Conservation (phyloP, 2,113 vertebrate genomes). For the Siniperca knerii region DNA sequence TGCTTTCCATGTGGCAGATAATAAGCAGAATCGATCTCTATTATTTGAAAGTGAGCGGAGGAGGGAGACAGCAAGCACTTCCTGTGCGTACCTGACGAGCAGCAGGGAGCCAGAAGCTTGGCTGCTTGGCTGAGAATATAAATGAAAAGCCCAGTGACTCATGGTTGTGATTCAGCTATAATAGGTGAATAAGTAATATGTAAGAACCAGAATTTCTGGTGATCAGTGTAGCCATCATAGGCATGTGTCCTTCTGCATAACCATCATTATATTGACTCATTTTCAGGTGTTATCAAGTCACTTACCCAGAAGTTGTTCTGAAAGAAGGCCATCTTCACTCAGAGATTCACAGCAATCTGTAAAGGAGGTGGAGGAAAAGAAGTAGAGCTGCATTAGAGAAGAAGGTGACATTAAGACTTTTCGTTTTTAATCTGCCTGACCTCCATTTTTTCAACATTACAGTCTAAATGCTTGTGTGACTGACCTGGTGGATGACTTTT, state of each 20-base stretch:
- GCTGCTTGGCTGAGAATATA: slow-evolving; percentile 10
- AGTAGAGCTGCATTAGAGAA: slow-evolving; percentile 14
- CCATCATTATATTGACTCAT: not conserved
- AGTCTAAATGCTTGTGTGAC: not conserved
- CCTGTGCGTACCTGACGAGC: slow-evolving; percentile 15
- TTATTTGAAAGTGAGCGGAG: slow-evolving; percentile 1
- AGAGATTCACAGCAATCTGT: slow-evolving; percentile 69
- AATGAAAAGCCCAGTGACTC: slow-evolving; percentile 28
- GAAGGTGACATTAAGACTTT: not conserved
- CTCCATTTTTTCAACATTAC: not conserved
- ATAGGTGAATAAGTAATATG: not conserved
- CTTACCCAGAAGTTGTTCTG: slow-evolving; percentile 88
- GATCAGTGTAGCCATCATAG: not conserved
- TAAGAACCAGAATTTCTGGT: no score
- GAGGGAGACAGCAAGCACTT: not conserved
- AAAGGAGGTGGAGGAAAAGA: slow-evolving; percentile 34
- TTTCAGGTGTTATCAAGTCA: slow-evolving; percentile 9
- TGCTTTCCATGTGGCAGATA: slow-evolving; percentile 7
- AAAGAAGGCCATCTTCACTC: slow-evolving; percentile 81
- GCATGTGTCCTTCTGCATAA: not conserved
- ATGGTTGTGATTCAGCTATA: slow-evolving; percentile 12
- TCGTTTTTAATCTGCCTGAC: not conserved
- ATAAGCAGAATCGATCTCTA: not conserved
- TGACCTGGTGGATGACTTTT: not conserved
- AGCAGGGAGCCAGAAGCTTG: slow-evolving; percentile 17